These are phyloP conservation scores for Macrosoma leucophasiata DNA, from an alignment of 2,888 invertebrate species.

Conservation along the genomic window DNA sequence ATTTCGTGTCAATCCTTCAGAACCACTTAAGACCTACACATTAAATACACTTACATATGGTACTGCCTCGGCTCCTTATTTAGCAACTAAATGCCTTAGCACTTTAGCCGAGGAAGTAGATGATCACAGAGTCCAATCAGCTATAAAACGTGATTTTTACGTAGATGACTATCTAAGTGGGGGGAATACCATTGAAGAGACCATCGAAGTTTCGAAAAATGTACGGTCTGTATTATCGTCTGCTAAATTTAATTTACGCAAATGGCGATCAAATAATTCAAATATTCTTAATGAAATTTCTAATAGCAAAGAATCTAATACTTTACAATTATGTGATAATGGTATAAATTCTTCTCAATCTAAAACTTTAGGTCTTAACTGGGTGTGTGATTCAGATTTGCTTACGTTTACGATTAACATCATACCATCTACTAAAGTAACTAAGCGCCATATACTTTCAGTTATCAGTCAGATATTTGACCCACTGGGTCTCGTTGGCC, in stretches of 20 bases:
- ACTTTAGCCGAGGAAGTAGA: constrained; percentile 12
- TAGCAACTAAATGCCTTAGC: constrained; percentile 23
- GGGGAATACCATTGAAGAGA: constrained; percentile 3
- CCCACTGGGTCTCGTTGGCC: constrained; percentile 21
- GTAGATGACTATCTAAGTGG: constrained; percentile 25
- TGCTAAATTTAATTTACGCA: constrained; percentile 22
- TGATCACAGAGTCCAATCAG: constrained; percentile 12
- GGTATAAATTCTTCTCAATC: no score
- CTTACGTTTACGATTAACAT: no score
- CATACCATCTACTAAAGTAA: no score
- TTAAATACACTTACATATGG: constrained; percentile 26
- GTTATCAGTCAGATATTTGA: constrained; percentile 23
- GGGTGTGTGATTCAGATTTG: constrained; percentile 24
- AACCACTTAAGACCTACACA: constrained; percentile 19
- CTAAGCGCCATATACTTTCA: constrained; percentile 20
- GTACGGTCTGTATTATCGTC: constrained; percentile 15
- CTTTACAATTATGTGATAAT: no score
- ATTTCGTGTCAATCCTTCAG: constrained; percentile 14
- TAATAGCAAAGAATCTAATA: constrained; percentile 3
- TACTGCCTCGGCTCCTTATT: constrained; percentile 23
- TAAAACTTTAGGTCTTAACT: constrained; percentile 29
- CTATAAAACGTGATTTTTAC: constrained; percentile 21
- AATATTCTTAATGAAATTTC: constrained; percentile 5
- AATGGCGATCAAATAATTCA: constrained; percentile 25
- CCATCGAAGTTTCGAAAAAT: constrained; percentile 13